phyloP scores from a whole-genome alignment of 2,113 vertebrate genomes.

The Solea senegalensis region DNA sequence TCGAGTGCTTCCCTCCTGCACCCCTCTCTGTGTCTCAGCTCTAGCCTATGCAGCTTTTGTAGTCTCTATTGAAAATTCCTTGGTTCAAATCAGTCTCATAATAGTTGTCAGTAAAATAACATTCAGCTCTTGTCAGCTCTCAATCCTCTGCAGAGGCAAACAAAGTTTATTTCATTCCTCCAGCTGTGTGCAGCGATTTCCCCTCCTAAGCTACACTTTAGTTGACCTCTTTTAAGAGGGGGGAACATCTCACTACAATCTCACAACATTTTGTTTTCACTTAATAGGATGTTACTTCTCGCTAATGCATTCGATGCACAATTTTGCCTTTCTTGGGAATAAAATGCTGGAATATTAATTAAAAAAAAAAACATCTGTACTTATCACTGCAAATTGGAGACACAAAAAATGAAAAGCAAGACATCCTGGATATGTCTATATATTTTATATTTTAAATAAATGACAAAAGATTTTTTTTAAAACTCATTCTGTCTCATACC shows the following conservation, averaged over 20 bases:
- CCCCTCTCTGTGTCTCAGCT: constrained; percentile 22
- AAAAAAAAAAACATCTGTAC: too few species aligned
- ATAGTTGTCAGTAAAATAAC: constrained; percentile 43
- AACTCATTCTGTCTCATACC: too few species aligned
- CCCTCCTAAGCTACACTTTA: constrained; percentile 31
- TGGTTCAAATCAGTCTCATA: constrained; percentile 46
- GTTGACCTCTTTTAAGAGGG: constrained; percentile 43
- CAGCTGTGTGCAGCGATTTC: constrained; percentile 24
- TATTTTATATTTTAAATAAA: too few species aligned
- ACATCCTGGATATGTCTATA: too few species aligned
- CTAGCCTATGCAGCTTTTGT: constrained; percentile 15
- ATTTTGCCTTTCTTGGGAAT: too few species aligned
- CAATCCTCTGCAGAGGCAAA: constrained; percentile 43
- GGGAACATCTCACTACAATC: constrained; percentile 19
- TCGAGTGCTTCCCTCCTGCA: constrained; percentile 35
- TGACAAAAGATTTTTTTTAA: too few species aligned
- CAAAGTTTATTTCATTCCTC: constrained; percentile 23
- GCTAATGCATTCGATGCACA: too few species aligned
- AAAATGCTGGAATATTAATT: too few species aligned
- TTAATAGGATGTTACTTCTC: too few species aligned
- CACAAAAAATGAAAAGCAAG: too few species aligned
- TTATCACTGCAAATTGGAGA: too few species aligned
- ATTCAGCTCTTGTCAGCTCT: constrained; percentile 38
- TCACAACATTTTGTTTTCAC: constrained; percentile 12
- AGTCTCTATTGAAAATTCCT: constrained; percentile 40